These are phyloP conservation scores for Hycleus phaleratus DNA, from an alignment of 1,140 invertebrate species.

Conservation along the genomic window DNA sequence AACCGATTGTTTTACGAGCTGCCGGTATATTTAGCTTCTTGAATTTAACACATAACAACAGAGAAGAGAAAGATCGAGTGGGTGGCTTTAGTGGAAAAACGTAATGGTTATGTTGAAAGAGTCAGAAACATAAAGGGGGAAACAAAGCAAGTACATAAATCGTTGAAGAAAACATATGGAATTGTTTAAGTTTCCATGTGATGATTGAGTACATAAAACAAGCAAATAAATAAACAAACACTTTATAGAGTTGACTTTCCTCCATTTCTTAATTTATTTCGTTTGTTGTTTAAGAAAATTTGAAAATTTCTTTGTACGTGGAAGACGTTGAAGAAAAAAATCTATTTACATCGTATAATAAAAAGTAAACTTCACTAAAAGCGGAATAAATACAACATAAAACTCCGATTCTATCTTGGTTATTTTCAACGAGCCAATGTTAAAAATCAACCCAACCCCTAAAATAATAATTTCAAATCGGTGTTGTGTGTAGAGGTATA, in stretches of 20 bases:
- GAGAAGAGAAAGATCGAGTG: constrained; percentile 7
- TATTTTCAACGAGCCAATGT: too few relatives aligned
- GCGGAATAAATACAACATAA: constrained; percentile 15
- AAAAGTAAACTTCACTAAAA: constrained; percentile 19
- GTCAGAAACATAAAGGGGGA: constrained; percentile 13
- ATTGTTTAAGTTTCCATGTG: constrained; percentile 28
- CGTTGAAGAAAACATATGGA: constrained; percentile 25
- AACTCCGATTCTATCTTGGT: too few relatives aligned
- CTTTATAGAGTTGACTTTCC: constrained; percentile 23
- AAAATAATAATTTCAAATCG: constrained; percentile 23
- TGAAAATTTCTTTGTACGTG: too few relatives aligned
- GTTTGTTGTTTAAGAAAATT: too few relatives aligned
- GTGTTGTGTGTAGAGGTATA: constrained; percentile 16
- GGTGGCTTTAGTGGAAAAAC: constrained; percentile 13
- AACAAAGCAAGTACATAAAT: constrained; percentile 31
- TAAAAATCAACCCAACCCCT: not conserved
- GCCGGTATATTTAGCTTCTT: constrained; percentile 10
- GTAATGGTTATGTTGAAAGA: constrained; percentile 27
- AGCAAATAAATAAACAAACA: constrained; percentile 26
- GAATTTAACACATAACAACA: not conserved
- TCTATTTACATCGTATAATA: constrained; percentile 13
- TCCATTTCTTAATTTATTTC: too few relatives aligned
- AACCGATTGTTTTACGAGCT: constrained; percentile 7
- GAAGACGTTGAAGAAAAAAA: not conserved
- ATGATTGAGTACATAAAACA: constrained; percentile 31